Evolutionary conservation across 2,113 vertebrate genomes (phyloP), one percentile per base, ranked within the genome.

Genomic region (Apistogramma diplotaenia): DNA sequence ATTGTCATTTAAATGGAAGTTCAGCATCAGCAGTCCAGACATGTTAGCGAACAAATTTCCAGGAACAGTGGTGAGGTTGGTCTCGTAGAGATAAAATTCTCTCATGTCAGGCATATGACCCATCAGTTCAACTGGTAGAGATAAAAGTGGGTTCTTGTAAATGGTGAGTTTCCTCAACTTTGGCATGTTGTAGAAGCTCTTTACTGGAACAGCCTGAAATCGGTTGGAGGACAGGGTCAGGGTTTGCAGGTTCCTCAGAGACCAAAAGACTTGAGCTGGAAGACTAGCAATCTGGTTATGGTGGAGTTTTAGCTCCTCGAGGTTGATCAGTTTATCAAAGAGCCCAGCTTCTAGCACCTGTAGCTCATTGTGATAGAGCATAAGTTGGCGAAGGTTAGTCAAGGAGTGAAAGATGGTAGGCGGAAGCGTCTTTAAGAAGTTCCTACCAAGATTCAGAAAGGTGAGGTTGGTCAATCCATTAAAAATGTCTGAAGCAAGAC

Each of bases 11-110:
- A 89, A 85, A 43, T 95, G 94, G 29, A 97, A 76, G 62, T 95
- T 92, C 5, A 99, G 94, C 0, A 8, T 16, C 62, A 60, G 74
- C 61, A 98, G 92, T 77, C 94, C 87, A 60, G 96, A 96, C 95
- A 98, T 94, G 91, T 97, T 97, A 8, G 93, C 89, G 53, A 98
- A 98, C 82, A 95, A 78, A 79, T 95, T 95, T 79, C 92, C 93
- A 5, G 97, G 97, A 79, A 97, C 85, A 15, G 94, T 96, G 70
- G 78, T 91, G 78, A 99, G 96, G 53, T 90, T 92, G 5, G 97
- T 98, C 23, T 46, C 0, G 84, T 94, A 96, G 49, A 99, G 85
- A 93, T 95, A 95, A 25, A 98, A 92, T 21, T 94, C 94, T 54
- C 8, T 79, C 19, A 99, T 95, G 18, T 91, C 84, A 2, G 91